These are phyloP conservation scores for Heliothis subflexa DNA, from an alignment of 1,140 invertebrate species.

Conservation along the genomic window DNA sequence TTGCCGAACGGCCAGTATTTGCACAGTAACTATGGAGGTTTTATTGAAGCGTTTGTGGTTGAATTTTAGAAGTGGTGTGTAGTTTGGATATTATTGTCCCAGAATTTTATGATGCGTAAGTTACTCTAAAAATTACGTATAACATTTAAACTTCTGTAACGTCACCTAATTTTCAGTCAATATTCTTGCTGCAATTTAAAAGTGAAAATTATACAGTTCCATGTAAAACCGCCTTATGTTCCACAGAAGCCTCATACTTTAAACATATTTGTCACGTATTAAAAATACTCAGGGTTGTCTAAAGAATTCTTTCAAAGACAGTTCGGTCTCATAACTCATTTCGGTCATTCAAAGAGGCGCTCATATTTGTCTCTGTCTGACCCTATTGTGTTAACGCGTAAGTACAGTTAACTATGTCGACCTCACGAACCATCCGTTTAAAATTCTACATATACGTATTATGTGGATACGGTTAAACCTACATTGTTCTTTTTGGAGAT, in stretches of 20 bases:
- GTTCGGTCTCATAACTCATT: slow-evolving; percentile 26
- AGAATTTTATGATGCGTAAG: too few species aligned
- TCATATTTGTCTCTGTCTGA: slow-evolving; percentile 41
- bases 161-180: not conserved
- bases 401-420: slow-evolving; percentile 38
- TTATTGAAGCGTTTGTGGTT: slow-evolving; percentile 21
- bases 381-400: slow-evolving; percentile 38
- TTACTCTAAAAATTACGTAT: too few species aligned
- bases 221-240: not conserved
- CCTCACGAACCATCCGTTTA: slow-evolving; percentile 29
- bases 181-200: not conserved
- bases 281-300: slow-evolving; percentile 10
- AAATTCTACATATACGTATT: slow-evolving; percentile 23
- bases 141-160: too few species aligned
- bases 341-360: slow-evolving; percentile 27
- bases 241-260: slow-evolving; percentile 1
- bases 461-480: slow-evolving; percentile 7
- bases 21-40: slow-evolving; percentile 40
- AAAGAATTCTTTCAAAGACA: slow-evolving; percentile 20
- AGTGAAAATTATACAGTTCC: too few species aligned
- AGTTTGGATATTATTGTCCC: not conserved
- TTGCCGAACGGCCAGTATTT: slow-evolving; percentile 45
- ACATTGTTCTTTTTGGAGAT: not conserved
- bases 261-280: slow-evolving; percentile 26
- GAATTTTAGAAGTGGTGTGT: not conserved